Percentiles rank a stretch among this genome's conserved stretches.
Evolutionary conservation across 2,888 invertebrate genomes (phyloP).

Genomic region (Microdon myrmicae): DNA sequence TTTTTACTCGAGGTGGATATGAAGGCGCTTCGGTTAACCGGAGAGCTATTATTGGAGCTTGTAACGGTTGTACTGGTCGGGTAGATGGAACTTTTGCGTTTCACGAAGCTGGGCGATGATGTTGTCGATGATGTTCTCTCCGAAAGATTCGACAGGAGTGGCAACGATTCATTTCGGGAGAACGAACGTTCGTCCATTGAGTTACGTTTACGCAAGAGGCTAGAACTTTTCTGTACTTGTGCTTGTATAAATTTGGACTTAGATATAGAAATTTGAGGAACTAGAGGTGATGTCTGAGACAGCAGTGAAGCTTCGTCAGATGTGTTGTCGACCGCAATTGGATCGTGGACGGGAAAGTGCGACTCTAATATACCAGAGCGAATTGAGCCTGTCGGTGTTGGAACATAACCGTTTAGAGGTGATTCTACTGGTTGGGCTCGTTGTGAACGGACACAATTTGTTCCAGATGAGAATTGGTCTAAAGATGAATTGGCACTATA

Average conservation of each 20-base stretch:
- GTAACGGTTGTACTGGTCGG: slow-evolving; percentile 62
- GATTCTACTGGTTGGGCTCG: slow-evolving; percentile 17
- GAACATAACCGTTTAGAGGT: slow-evolving; percentile 24
- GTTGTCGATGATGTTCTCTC: slow-evolving; percentile 62
- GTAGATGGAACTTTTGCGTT: slow-evolving; percentile 74
- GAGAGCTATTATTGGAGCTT: slow-evolving; percentile 33
- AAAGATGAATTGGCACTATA: slow-evolving; percentile 65
- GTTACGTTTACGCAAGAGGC: slow-evolving; percentile 61
- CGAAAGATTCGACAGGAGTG: slow-evolving; percentile 68
- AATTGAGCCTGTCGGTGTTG: slow-evolving; percentile 24
- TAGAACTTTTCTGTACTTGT: slow-evolving; percentile 53
- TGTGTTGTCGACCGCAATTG: slow-evolving; percentile 23
- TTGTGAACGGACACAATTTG: slow-evolving; percentile 40
- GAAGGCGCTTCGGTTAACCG: slow-evolving; percentile 36
- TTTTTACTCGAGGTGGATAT: slow-evolving; percentile 48
- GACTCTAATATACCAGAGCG: slow-evolving; percentile 66
- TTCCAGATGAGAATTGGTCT: slow-evolving; percentile 58
- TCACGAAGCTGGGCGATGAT: slow-evolving; percentile 69
- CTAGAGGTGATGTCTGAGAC: slow-evolving; percentile 46
- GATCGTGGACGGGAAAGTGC: slow-evolving; percentile 63
- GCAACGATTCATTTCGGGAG: slow-evolving; percentile 69
- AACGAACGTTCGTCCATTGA: slow-evolving; percentile 64
- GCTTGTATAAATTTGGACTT: slow-evolving; percentile 39
- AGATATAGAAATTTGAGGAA: slow-evolving; percentile 53
- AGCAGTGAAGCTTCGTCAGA: slow-evolving; percentile 54